Conservation (phyloP, 2,113 vertebrate genomes). For the Paradoxurus hermaphroditus region DNA sequence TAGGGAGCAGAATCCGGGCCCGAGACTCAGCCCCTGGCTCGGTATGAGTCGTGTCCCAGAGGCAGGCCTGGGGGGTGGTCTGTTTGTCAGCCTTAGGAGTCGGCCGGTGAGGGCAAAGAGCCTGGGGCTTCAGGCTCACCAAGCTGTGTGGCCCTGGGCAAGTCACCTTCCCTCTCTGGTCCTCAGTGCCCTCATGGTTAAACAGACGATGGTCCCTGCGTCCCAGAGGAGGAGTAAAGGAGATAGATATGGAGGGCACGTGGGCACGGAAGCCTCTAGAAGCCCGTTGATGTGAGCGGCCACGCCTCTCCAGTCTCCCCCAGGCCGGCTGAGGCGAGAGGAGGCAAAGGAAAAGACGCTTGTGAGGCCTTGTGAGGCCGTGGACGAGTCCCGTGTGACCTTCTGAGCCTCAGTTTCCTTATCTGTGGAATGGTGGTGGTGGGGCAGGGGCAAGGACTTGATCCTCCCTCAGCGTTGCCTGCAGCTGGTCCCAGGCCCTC, state of each 20-base stretch:
- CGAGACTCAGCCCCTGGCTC: background rate
- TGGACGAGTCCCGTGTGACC: background rate
- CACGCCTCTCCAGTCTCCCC: background rate
- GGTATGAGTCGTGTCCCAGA: background rate
- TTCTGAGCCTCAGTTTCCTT: conserved; percentile 46
- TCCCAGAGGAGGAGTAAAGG: background rate
- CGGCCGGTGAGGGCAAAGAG: background rate
- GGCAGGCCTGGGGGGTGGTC: background rate
- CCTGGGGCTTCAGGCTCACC: background rate
- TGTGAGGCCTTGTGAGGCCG: background rate
- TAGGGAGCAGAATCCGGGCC: background rate
- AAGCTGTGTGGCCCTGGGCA: background rate
- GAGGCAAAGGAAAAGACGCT: background rate
- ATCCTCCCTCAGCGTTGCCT: background rate
- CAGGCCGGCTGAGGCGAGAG: background rate
- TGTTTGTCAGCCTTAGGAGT: background rate
- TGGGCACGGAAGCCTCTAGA: background rate
- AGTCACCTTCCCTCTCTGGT: background rate
- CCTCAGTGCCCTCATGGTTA: background rate
- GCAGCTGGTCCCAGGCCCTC: background rate
- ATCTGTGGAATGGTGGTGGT: background rate
- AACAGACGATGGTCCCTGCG: background rate
- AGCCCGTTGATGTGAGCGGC: background rate
- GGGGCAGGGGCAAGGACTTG: background rate
- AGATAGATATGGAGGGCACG: background rate